Evolutionary conservation across 2,113 vertebrate genomes (phyloP).

Genomic region (Xenopus borealis): DNA sequence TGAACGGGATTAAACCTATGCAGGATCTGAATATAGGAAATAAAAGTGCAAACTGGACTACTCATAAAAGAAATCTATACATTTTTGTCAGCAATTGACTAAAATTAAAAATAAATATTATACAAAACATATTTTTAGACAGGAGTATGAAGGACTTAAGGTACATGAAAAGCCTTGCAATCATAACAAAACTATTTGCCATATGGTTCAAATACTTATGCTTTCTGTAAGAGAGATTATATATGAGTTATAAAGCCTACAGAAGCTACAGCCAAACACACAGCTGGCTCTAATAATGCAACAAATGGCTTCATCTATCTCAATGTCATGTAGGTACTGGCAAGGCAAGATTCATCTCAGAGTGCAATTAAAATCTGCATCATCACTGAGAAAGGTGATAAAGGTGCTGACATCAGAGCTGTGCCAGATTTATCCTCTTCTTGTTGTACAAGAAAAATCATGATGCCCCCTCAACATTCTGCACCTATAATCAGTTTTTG

Average conservation of each 20-base stretch:
- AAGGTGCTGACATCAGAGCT: conserved; percentile 74
- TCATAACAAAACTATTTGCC: conserved; percentile 81
- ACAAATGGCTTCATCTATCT: conserved; percentile 85
- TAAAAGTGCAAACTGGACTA: too few relatives aligned
- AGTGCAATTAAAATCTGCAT: conserved; percentile 79
- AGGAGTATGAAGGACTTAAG: too few relatives aligned
- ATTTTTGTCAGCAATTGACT: too few relatives aligned
- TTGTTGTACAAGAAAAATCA: conserved; percentile 62
- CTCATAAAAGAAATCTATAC: too few relatives aligned
- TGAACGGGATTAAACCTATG: too few relatives aligned
- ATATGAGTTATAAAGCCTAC: conserved; percentile 63
- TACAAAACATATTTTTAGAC: too few relatives aligned
- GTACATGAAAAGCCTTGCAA: conserved; percentile 73
- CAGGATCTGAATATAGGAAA: too few relatives aligned
- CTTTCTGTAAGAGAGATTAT: conserved; percentile 74
- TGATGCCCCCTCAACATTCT: conserved; percentile 66
- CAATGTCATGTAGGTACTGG: conserved; percentile 75
- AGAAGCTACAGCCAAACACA: conserved; percentile 70
- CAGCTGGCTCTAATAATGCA: conserved; percentile 87
- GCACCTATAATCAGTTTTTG: conserved; percentile 63
- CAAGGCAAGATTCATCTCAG: conserved; percentile 61
- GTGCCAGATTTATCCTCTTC: conserved; percentile 65
- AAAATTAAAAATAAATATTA: too few relatives aligned
- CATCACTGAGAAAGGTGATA: conserved; percentile 74
- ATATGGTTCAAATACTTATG: conserved; percentile 77